Evolutionary conservation across 1,140 invertebrate genomes (phyloP).

Genomic region (Lepidostoma basale): DNA sequence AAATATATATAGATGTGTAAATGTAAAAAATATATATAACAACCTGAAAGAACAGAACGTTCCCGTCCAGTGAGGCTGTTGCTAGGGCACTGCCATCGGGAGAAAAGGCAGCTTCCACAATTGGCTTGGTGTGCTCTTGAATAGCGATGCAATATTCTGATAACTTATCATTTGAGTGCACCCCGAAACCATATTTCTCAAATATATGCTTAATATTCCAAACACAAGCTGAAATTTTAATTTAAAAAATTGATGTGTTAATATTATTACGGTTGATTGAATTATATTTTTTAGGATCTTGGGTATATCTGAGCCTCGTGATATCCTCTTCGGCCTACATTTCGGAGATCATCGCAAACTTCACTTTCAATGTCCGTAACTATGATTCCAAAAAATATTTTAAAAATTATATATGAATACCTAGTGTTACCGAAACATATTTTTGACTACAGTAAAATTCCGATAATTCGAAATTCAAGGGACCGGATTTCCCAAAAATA

Average conservation of each 20-base stretch:
- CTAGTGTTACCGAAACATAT: too few species aligned
- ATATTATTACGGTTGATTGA: too few species aligned
- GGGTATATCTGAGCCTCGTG: too few species aligned
- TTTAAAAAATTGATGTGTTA: neutral
- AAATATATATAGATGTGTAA: neutral
- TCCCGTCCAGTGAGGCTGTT: slow-evolving; percentile 84
- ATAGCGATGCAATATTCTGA: slow-evolving; percentile 69
- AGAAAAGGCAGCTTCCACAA: slow-evolving; percentile 87
- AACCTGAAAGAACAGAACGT: slow-evolving; percentile 91
- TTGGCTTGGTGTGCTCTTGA: slow-evolving; percentile 69
- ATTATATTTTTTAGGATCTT: too few species aligned
- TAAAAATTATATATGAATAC: too few species aligned
- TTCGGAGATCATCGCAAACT: too few species aligned
- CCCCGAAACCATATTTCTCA: slow-evolving; percentile 58
- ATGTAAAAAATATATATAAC: slow-evolving; percentile 32
- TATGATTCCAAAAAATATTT: too few species aligned
- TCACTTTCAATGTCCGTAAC: too few species aligned
- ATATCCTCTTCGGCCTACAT: too few species aligned
- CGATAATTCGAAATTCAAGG: too few species aligned
- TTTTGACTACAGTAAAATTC: too few species aligned
- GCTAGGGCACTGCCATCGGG: slow-evolving; percentile 92
- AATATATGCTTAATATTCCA: slow-evolving; percentile 66
- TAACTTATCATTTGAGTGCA: slow-evolving; percentile 57
- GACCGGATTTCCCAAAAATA: too few species aligned
- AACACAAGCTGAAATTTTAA: slow-evolving; percentile 63